Percentiles rank a stretch among this genome's conserved stretches.
phyloP scores from a whole-genome alignment of 2,113 vertebrate genomes.

The Pelusios castaneus region DNA sequence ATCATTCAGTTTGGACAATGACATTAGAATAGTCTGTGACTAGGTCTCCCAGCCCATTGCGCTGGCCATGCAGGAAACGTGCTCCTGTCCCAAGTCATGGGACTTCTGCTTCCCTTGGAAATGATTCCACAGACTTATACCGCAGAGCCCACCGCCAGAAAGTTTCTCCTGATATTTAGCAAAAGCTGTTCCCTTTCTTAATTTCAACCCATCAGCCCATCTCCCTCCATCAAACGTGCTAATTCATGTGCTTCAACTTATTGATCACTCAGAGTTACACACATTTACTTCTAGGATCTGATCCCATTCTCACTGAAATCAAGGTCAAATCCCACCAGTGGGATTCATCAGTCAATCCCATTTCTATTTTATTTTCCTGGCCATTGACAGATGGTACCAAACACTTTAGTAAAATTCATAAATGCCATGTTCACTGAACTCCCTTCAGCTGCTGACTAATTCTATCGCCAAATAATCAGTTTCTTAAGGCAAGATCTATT shows the following conservation, averaged over 20 bases:
- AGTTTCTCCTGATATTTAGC: neutral
- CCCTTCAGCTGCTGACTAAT: neutral
- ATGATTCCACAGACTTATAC: neutral
- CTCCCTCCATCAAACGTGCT: neutral
- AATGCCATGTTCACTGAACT: neutral
- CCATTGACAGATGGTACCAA: neutral
- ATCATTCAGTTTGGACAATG: neutral
- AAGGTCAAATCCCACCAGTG: neutral
- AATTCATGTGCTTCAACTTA: neutral
- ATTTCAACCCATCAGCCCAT: neutral
- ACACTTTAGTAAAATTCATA: neutral
- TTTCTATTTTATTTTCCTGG: neutral
- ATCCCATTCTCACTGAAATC: neutral
- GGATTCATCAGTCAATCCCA: neutral
- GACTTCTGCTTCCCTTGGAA: neutral
- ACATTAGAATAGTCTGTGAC: neutral
- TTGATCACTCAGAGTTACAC: neutral
- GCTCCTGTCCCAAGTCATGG: neutral
- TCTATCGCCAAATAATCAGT: neutral
- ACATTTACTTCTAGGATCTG: neutral
- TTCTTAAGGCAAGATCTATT: neutral
- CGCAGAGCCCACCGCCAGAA: neutral
- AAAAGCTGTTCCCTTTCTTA: neutral
- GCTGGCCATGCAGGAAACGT: neutral
- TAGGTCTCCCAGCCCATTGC: neutral